Conservation (phyloP, 2,888 invertebrate species). For the Yponomeuta evonymella region DNA sequence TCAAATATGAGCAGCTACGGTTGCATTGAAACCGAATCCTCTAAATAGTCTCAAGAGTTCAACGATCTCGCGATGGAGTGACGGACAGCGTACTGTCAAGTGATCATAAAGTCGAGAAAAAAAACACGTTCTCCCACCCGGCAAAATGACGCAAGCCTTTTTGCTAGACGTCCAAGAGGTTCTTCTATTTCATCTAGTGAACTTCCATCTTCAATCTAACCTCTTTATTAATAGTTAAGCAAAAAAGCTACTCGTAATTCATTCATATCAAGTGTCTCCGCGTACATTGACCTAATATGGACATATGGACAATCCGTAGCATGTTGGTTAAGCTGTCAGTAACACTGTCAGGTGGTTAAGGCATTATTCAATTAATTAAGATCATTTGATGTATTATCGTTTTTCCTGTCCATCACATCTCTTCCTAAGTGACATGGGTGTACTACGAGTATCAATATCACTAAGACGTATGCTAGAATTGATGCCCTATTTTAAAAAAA, state of each 20-base stretch:
- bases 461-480: background rate
- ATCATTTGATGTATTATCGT: background rate
- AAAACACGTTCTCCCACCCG: constrained; percentile 50
- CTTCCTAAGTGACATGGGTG: background rate
- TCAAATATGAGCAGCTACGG: constrained; percentile 2
- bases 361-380: no score
- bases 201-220: constrained; percentile 25
- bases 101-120: constrained; percentile 38
- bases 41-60: constrained; percentile 63
- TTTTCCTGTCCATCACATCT: background rate
- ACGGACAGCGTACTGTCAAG: constrained; percentile 59
- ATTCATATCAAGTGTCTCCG: constrained; percentile 4
- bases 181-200: constrained; percentile 52
- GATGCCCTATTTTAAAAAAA: no score
- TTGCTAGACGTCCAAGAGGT: constrained; percentile 46
- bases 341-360: background rate
- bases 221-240: constrained; percentile 9
- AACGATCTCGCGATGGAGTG: constrained; percentile 59
- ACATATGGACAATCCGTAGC: background rate
- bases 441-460: background rate
- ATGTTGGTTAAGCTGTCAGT: background rate
- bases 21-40: constrained; percentile 33
- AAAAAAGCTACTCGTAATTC: background rate
- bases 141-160: constrained; percentile 63
- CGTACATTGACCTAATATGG: constrained; percentile 2